Base-by-base conservation (phyloP, 1,140 invertebrate genomes). In the Palaemon carinicauda region DNA sequence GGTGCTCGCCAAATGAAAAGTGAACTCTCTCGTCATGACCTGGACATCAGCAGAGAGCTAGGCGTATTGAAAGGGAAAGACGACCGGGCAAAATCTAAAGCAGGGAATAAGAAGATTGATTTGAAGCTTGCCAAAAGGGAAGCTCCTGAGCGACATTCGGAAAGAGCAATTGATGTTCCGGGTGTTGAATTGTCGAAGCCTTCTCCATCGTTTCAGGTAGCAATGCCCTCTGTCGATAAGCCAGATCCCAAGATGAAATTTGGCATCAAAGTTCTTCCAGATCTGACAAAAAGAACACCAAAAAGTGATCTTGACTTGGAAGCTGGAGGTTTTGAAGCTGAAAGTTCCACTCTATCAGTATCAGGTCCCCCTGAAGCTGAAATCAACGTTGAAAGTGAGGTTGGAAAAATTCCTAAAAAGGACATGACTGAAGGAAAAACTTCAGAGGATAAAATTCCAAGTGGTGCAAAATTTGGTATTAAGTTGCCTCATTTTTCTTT, bases 81-180 rank as follows among this genome's bases (percentile, higher is more conserved):
- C 24, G 52, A 29, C 51, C 60, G 71, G 21, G 41, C 50, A 50
- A 56, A 75, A 7, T 27, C 12, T 12, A 15, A 5, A 54, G 54
- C 53, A 24, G 27, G 29, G 4, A 24, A 24, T 74, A 83, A 31
- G 31, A 33, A 33, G 19, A 41, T 27, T 12, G 80, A 24, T 33
- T 52, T 73, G 65, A 56, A 27, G 14, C 54, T 71, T 19, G 84
- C 80, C 50, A 69, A 86, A 60, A 75, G 84, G 27, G 84, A 86
- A 50, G 84, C 84, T 53, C 84, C 84, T 0, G 80, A 80, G 52
- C 74, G 87, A 52, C 87, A 82, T 41, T 88, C 87, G 10, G 87
- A 88, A 50, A 73, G 87, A 33, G 87, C 87, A 31, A 88, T 88
- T 12, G 87, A 88, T 24, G 80, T 83, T 17, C 87, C 87, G 2